Conservation (phyloP, 2,888 invertebrate genomes). For the Biston betularia region DNA sequence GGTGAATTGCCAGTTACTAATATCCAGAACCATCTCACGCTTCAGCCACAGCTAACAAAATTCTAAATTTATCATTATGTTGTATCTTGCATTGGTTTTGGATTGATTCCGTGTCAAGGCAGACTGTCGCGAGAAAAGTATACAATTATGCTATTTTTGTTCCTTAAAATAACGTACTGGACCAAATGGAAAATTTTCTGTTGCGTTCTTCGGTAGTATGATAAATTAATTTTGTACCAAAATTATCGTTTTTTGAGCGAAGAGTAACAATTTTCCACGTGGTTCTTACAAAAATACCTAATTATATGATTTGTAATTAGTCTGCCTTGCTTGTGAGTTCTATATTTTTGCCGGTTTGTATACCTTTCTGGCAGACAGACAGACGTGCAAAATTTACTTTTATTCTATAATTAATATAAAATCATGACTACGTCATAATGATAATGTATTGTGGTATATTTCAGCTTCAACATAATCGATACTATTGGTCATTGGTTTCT, state of each 20-base stretch:
- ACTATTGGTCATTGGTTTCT: conserved; percentile 85
- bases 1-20: conserved; percentile 66
- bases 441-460: conserved; percentile 83
- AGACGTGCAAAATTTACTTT: conserved; percentile 59
- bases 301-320: conserved; percentile 11
- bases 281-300: conserved; percentile 7
- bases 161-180: conserved; percentile 18
- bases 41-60: conserved; percentile 83
- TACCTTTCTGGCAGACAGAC: conserved; percentile 40
- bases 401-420: conserved; percentile 50
- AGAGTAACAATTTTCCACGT: conserved; percentile 22
- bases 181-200: conserved; percentile 23
- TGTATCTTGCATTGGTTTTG: conserved; percentile 87
- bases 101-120: conserved; percentile 67
- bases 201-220: background rate
- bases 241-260: too few species aligned
- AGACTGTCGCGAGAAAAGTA: conserved; percentile 45
- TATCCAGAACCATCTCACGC: conserved; percentile 74
- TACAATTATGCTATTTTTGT: conserved; percentile 28
- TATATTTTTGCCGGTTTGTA: conserved; percentile 33
- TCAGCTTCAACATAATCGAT: conserved; percentile 85
- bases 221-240: background rate
- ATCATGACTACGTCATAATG: conserved; percentile 64
- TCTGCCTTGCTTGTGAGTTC: conserved; percentile 27
- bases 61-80: conserved; percentile 82